Percentiles rank a stretch among this genome's conserved stretches.
Evolutionary conservation across 2,113 vertebrate genomes (phyloP).

Genomic region (Athene noctua): DNA sequence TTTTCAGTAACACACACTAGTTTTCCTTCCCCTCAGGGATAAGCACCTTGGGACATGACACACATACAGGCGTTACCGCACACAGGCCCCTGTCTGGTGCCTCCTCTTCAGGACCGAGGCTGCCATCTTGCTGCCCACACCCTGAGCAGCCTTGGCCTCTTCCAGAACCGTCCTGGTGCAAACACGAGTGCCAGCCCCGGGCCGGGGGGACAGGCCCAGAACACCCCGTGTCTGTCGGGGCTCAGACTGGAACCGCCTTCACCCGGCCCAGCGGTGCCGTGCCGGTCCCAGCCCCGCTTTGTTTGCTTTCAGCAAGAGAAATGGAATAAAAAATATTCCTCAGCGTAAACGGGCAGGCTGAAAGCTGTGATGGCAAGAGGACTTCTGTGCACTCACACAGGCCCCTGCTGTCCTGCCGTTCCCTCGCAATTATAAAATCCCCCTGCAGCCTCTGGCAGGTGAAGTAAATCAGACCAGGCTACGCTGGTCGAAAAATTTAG

Average conservation of each 20-base stretch:
- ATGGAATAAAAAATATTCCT: accelerated
- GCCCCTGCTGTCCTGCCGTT: neutral
- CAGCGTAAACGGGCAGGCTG: accelerated
- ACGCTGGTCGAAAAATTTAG: neutral
- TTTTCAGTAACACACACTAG: neutral
- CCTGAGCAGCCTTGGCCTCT: no score
- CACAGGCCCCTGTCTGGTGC: accelerated
- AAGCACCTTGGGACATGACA: accelerated
- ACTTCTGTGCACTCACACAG: accelerated
- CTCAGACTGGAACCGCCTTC: neutral
- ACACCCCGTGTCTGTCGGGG: no score
- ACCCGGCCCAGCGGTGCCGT: accelerated
- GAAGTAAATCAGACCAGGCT: neutral
- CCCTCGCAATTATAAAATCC: neutral
- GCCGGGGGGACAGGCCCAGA: no score
- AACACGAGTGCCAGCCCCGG: no score
- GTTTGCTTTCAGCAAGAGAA: no score
- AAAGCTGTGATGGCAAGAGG: no score
- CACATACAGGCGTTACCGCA: accelerated
- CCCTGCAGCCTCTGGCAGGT: neutral
- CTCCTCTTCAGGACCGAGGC: neutral
- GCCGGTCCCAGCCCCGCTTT: accelerated
- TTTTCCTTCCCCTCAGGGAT: neutral
- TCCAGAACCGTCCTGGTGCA: neutral
- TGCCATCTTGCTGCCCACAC: accelerated